A percentile compares a stretch with the other conserved stretches of the same genome.
Evolutionary conservation across 2,888 invertebrate species (phyloP).

Genomic region (Agrochola macilenta): DNA sequence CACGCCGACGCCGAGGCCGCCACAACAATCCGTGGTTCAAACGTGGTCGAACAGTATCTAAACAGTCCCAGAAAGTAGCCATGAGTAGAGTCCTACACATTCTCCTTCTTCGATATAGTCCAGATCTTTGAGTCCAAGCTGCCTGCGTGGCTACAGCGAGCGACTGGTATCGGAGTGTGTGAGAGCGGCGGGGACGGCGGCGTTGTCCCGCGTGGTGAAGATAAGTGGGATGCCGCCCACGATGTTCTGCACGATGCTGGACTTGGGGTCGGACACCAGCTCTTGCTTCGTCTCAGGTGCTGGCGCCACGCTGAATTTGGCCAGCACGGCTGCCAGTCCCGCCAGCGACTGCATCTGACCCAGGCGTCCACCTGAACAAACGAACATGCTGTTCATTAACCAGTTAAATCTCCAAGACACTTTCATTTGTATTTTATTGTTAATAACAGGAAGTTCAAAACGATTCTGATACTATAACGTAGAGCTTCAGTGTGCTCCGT

Average conservation of each 20-base stretch:
- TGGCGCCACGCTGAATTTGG: constrained; percentile 76
- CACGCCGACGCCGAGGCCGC: neutral
- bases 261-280: constrained; percentile 72
- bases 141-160: constrained; percentile 30
- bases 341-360: constrained; percentile 84
- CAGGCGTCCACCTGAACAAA: constrained; percentile 77
- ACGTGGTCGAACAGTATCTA: neutral
- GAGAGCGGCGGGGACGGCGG: neutral
- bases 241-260: constrained; percentile 77
- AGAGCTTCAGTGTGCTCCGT: neutral
- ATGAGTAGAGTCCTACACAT: neutral
- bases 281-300: constrained; percentile 70
- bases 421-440: neutral
- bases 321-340: constrained; percentile 80
- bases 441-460: neutral
- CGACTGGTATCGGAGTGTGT: constrained; percentile 1
- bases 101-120: neutral
- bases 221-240: constrained; percentile 76
- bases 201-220: constrained; percentile 46
- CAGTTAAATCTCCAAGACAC: constrained; percentile 2
- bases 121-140: neutral
- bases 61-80: neutral
- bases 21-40: neutral
- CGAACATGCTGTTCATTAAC: neutral
- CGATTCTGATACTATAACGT: neutral